Base-by-base conservation (phyloP, 2,888 invertebrate genomes). In the Empis stercorea region DNA sequence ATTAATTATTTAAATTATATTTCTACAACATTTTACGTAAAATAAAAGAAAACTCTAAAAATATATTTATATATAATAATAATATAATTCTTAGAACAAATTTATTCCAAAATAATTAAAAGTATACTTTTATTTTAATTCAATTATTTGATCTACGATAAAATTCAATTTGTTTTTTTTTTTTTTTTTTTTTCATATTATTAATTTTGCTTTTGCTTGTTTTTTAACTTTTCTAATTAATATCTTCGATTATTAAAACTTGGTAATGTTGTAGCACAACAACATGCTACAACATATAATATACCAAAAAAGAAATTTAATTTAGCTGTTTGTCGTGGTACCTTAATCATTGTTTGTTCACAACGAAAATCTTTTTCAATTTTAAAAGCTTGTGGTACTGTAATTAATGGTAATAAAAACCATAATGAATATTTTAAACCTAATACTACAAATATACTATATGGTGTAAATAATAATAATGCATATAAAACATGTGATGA, bases 401-500 rank as follows among this genome's bases (percentile, higher is more conserved):
- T 94, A 15, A 92, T 71, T 53, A 93, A 73, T 11, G 95, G 95
- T 56, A 95, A 70, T 57, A 93, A 71, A 69, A 94, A 92, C 87
- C 89, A 93, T 51, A 80, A 66, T 6, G 91, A 88, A 65, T 84
- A 87, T 60, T 89, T 82, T 2, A 92, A 72, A 7, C 88, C 83
- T 48, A 85, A 79, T 17, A 93, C 87, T 48, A 88, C 82, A 69
- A 94, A 87, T 66, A 87, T 79, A 48, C 91, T 84, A 60, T 94
- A 95, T 2, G 95, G 95, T 42, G 84, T 81, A 64, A 95, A 95
- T 17, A 95, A 70, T 52, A 95, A 73, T 71, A 89, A 79, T 47
- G 89, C 88, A 70, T 91, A 95, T 20, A 95, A 72, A 51, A 93
- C 79, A 68, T 93, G 91, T 7, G 95, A 94, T 51, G 87, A 85